Conservation (phyloP, 2,113 vertebrate genomes). For the Choloepus hoffmanni region DNA sequence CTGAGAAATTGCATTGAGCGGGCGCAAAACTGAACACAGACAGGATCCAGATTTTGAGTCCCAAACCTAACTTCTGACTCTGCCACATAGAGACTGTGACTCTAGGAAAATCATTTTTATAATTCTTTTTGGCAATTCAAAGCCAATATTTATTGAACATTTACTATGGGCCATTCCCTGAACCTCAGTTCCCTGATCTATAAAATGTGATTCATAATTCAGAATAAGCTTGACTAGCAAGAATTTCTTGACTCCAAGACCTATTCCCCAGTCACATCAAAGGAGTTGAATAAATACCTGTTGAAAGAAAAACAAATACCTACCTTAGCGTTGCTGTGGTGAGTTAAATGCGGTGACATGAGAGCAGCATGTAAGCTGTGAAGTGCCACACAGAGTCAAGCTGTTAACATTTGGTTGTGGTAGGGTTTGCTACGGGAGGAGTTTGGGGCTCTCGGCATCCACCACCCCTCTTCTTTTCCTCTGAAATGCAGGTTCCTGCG, state of each 20-base stretch:
- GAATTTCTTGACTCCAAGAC: not conserved
- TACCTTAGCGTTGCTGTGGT: not conserved
- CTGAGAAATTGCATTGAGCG: rapidly evolving
- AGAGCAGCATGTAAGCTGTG: rapidly evolving
- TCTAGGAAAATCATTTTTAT: not conserved
- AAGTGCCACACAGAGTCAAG: rapidly evolving
- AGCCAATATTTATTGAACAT: not conserved
- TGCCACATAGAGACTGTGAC: not conserved
- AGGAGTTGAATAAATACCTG: not conserved
- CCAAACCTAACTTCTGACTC: not conserved
- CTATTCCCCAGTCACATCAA: not conserved
- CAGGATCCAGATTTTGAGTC: not conserved
- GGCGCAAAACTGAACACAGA: not conserved
- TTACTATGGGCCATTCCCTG: not conserved
- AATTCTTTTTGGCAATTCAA: not conserved
- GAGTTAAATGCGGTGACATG: not conserved
- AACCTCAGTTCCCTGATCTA: not conserved
- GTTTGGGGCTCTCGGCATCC: not conserved
- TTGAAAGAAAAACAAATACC: not conserved
- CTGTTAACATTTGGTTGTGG: too few species aligned
- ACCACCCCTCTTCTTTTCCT: not conserved
- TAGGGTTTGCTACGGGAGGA: rapidly evolving
- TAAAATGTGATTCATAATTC: not conserved
- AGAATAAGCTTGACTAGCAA: not conserved
- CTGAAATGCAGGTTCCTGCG: not conserved